phyloP scores from a whole-genome alignment of 2,888 invertebrate genomes.

The Pachydiplax longipennis region DNA sequence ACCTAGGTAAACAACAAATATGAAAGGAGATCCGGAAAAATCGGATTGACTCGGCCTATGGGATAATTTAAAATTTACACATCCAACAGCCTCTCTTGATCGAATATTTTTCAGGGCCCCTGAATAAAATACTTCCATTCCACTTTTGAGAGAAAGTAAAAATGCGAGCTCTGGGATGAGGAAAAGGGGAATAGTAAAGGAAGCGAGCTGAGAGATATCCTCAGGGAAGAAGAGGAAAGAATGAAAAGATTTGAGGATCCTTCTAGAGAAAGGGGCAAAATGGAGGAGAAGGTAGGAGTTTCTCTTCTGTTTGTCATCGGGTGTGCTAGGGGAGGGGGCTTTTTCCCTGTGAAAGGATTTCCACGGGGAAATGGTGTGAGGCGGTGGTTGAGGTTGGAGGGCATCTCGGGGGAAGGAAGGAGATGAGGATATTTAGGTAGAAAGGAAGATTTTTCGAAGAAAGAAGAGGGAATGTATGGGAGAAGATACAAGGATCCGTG shows the following conservation, averaged over 20 bases:
- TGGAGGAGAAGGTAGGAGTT: not conserved
- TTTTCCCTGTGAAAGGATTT: not conserved
- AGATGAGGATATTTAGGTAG: not conserved
- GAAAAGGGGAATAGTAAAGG: not conserved
- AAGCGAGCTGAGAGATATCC: not conserved
- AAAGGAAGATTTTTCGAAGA: not conserved
- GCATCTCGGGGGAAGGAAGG: not conserved
- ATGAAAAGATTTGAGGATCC: conserved; percentile 10
- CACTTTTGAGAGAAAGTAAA: not conserved
- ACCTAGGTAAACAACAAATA: no score
- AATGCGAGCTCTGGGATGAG: not conserved
- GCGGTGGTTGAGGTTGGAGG: not conserved
- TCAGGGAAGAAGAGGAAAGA: not conserved
- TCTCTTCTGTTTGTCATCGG: not conserved
- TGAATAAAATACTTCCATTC: no score
- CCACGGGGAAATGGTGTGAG: not conserved
- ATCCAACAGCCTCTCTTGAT: no score
- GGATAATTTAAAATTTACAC: no score
- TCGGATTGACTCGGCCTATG: no score
- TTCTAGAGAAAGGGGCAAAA: not conserved
- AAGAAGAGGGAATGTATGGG: not conserved
- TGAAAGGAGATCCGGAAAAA: no score
- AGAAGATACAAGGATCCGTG: no score
- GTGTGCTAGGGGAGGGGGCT: not conserved
- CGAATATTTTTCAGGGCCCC: no score